Base-by-base conservation (phyloP, 2,797 vertebrate species). In the Dermochelys coriacea region DNA sequence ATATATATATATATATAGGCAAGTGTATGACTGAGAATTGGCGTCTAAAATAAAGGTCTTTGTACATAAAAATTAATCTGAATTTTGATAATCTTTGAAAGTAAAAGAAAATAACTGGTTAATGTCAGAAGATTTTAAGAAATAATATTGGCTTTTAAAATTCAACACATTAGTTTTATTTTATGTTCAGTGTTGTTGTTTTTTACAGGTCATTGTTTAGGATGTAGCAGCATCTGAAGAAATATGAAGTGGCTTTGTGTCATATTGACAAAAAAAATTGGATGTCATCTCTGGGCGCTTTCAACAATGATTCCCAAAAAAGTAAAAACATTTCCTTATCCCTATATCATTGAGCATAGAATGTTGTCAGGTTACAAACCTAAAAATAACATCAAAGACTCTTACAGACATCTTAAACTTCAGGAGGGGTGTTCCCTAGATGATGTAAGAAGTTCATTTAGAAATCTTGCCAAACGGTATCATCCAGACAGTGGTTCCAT, bases 401-500 rank as follows among this genome's bases (percentile, higher is more conserved):
- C 98, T 94, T 99, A 99, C 96, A 97, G 95, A 61, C 96, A 99
- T 37, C 98, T 99, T 77, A 98, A 99, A 85, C 98, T 99, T n/a
- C 98, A 98, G 10, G 98, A 98, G 79, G 96, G 96, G 1, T 99
- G 98, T 93, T 99, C 98, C 85, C 96, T 98, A 1, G 98, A 98
- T 0, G 98, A 99, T 29, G 98, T 99, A 83, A 99, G 99, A 93
- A 98, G 98, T 84, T 99, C 99, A 0, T 99, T 99, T 57, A 97
- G 96, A 51, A 98, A 82, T 18, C 98, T 99, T 14, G 99, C 99
- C 84, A 99, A 99, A 93, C 98, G 99, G 18, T 99, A 99, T 97
- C 99, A 99, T 83, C 99, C 99, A 0, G 99, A 99, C 88, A 99
- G 99, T 0, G 98, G 99, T 15, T 98, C 98, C 3, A 74, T 96